phyloP scores from a whole-genome alignment of 2,797 vertebrate genomes.

The Lutjanus argentimaculatus region DNA sequence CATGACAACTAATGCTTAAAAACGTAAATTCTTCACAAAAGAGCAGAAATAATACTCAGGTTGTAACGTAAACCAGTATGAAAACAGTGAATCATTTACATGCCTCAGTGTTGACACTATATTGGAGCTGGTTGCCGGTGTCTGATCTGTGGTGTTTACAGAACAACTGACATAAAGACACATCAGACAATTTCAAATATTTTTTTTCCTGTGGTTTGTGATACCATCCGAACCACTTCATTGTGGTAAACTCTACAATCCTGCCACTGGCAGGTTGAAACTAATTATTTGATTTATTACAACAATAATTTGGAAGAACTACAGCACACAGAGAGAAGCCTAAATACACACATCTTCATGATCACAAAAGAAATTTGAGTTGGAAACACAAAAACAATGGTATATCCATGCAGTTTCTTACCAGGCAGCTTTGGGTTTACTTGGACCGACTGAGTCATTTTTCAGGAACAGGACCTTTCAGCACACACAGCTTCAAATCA shows the following conservation, averaged over 20 bases:
- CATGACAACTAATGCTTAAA: not conserved
- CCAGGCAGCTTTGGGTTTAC: conserved; percentile 93
- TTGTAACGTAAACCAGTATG: not conserved
- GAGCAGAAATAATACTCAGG: not conserved
- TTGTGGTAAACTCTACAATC: conserved; percentile 2
- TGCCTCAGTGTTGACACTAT: not conserved
- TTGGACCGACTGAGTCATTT: conserved; percentile 94
- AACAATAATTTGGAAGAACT: not conserved
- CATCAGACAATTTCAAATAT: not conserved
- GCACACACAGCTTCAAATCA: conserved; percentile 70
- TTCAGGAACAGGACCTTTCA: conserved; percentile 72
- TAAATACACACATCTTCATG: not conserved
- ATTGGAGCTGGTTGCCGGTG: not conserved
- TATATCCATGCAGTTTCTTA: conserved; percentile 73
- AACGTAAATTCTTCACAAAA: not conserved
- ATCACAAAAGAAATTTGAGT: not conserved
- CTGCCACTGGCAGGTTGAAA: not conserved
- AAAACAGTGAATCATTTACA: not conserved
- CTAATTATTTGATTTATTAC: not conserved
- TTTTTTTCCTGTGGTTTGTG: conserved; percentile 4
- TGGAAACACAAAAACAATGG: conserved; percentile 12
- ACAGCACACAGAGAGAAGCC: not conserved
- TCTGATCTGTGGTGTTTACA: conserved; percentile 1
- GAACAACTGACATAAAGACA: not conserved
- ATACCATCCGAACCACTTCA: not conserved